Evolutionary conservation across 2,888 invertebrate species (phyloP).

Genomic region (Pyralis farinalis): DNA sequence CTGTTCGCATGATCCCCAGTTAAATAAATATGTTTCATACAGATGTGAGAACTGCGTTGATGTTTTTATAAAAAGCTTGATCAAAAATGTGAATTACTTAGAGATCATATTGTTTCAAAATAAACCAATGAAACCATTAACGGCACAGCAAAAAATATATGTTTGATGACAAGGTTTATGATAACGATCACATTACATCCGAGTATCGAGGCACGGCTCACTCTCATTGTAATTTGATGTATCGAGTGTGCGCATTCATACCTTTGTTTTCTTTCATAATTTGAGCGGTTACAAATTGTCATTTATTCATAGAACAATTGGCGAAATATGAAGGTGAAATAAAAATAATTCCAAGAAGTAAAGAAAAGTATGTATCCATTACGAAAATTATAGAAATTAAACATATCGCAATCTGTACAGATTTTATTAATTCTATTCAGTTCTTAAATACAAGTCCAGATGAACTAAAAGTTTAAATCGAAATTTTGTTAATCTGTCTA

Average conservation of each 20-base stretch:
- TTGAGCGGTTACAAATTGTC: constrained; percentile 10
- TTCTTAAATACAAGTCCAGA: no score
- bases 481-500: not conserved
- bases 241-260: constrained; percentile 10
- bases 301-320: constrained; percentile 1
- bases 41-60: constrained; percentile 9
- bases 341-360: constrained; percentile 1
- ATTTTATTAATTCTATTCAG: constrained; percentile 3
- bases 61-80: constrained; percentile 11
- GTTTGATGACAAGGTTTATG: constrained; percentile 14
- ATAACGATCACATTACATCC: constrained; percentile 15
- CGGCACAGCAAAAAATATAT: not conserved
- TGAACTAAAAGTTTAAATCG: constrained; percentile 2
- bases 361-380: constrained; percentile 4
- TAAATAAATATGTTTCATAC: constrained; percentile 14
- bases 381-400: not conserved
- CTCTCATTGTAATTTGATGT: constrained; percentile 13
- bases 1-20: no score
- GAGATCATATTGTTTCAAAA: not conserved
- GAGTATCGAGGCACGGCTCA: constrained; percentile 15
- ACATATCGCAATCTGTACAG: not conserved
- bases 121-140: constrained; percentile 4
- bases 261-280: not conserved
- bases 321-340: constrained; percentile 5
- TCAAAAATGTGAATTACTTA: not conserved